Base-by-base conservation (phyloP, 2,797 vertebrate genomes). In the Esox masquinongy region DNA sequence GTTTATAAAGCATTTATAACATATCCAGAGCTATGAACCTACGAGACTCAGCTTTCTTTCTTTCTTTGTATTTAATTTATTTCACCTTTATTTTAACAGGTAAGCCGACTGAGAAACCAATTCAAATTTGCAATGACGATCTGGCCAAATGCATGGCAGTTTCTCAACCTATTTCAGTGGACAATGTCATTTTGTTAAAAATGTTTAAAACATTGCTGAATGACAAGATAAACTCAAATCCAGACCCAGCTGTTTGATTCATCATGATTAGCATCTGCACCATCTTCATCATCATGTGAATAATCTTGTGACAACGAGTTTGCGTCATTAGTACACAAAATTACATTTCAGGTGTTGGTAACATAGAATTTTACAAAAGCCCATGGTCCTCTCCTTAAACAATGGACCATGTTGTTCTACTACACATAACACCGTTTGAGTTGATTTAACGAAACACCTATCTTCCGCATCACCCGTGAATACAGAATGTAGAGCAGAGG, bases 241-340 rank as follows among this genome's bases (percentile, higher is more conserved):
- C 15, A 43, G 17, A 29, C 17, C 12, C 63, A 49, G 17, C 26
- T 6, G 53, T 59, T 61, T 11, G 43, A 61, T 24, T 61, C 22
- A 61, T 61, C n/a, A 8, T 61, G 24, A 61, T 61, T 7, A 8
- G 56, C 56, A 59, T 59, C 56, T 24, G 3, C 56, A 61, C 9
- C 56, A 59, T 53, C n/a, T 43, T 26, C 15, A 64, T 69, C n/a
- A 69, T 70, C 4, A 59, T 59, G 56, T 24, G 56, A 59, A 59
- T 59, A 59, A 59, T 24, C n/a, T 24, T 61, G 53, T 56, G 53
- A 8, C 56, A 61, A 17, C 9, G 22, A 61, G n/a, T 19, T 12
- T 61, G 8, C 24, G 22, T 12, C 3, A 61, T 24, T 11, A 61
- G n/a, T 61, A 14, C 8, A 11, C 56, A 61, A 1, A 24, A 24